Evolutionary conservation across 30 jellyfish, hydroid and myxozoan species (phyloP).

Genomic region (Pelagia noctiluca): DNA sequence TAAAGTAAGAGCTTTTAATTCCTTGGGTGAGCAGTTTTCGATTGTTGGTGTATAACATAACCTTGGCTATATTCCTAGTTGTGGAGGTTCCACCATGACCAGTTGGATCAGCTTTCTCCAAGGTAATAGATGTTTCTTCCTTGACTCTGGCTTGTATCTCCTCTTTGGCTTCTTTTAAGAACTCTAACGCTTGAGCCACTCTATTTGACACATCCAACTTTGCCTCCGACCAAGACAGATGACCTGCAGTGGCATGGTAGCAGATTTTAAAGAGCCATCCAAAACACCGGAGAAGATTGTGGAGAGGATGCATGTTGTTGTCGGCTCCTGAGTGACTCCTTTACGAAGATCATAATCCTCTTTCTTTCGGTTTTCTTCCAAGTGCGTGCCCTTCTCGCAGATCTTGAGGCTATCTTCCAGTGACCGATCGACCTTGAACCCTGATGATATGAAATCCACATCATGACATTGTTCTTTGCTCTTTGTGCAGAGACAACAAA

Average conservation of each 20-base stretch:
- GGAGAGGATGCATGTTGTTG: no score
- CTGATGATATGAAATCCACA: slow-evolving; percentile 8
- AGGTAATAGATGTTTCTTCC: no score
- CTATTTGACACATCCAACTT: no score
- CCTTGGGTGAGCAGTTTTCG: slow-evolving; percentile 22
- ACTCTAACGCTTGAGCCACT: no score
- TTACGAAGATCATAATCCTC: not conserved
- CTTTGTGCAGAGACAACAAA: slow-evolving; percentile 17
- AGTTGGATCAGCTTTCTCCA: slow-evolving; percentile 21
- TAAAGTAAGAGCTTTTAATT: not conserved
- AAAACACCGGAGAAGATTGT: no score
- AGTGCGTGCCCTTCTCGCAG: not conserved
- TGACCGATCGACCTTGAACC: slow-evolving; percentile 17
- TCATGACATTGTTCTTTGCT: slow-evolving; percentile 1
- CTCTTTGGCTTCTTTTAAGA: not conserved
- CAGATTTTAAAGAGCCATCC: no score
- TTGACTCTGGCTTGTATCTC: no score
- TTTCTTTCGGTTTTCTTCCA: no score
- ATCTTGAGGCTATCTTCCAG: slow-evolving; percentile 14
- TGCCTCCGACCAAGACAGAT: no score
- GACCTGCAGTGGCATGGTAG: no score
- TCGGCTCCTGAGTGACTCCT: slow-evolving; percentile 26
- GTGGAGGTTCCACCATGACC: slow-evolving; percentile 8
- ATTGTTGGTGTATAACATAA: slow-evolving; percentile 17
- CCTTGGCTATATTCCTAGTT: slow-evolving; percentile 20